Base-by-base conservation (phyloP, 2,888 invertebrate genomes). In the Dolichopus griseipennis region DNA sequence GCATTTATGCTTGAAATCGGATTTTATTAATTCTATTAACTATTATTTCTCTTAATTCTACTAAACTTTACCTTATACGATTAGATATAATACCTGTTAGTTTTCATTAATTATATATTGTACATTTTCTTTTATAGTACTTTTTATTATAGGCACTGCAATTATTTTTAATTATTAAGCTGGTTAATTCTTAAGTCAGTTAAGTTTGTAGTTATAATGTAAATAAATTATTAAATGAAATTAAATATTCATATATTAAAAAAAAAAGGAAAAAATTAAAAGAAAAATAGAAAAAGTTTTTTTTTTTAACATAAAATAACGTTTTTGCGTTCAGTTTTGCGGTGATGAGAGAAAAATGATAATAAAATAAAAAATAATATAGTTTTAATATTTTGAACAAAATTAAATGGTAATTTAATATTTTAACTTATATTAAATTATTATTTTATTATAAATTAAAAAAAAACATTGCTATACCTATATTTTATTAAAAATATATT, bases 341-440 rank as follows among this genome's bases (percentile, higher is more conserved):
- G 52, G 52, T 52, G 6, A 52, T 9, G 2, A 52, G 52, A 52
- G 9, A 52, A 52, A 52, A 52, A 52, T 18, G 6, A 18, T 18
- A 52, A 52, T 18, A 6, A 52, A 52, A n/a, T n/a, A 18, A 52
- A 52, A 52, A 52, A 52, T 2, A 52, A 52, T 15, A 52, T 18
- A 52, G 52, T 52, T n/a, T n/a, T n/a, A n/a, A 18, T 37, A 5
- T 37, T 37, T 10, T 12, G 15, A 52, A 52, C 15, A 52, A 52
- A 52, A 52, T 18, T 52, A 52, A 52, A 52, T 52, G 15, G 52
- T 52, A 52, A 52, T 52, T 52, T 52, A 52, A 52, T 52, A 52
- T 52, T 52, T 52, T 52, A 52, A 52, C 52, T 18, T 12, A 52
- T 9, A 52, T 52, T 52, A 52, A 52, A 52, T 52, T 52, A 52